These are phyloP conservation scores for Macrophya alboannulata DNA, from an alignment of 2,888 invertebrate species.

Conservation along the genomic window DNA sequence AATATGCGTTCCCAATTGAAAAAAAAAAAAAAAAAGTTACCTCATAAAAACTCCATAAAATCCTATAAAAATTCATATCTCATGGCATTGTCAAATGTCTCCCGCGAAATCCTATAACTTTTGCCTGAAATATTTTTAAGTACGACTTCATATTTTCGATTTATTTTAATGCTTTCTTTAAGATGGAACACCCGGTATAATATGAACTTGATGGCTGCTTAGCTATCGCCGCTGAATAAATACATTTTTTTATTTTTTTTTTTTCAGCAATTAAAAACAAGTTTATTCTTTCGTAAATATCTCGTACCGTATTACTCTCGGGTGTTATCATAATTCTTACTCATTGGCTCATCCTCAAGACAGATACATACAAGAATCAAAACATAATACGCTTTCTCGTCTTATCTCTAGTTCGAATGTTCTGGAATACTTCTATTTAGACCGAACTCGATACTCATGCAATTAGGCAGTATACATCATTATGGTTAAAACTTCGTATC, in stretches of 20 bases:
- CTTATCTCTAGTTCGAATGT: neutral
- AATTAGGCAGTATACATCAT: neutral
- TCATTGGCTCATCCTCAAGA: conserved; percentile 6
- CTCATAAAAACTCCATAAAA: too few species aligned
- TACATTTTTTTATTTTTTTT: neutral
- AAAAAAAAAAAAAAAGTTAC: too few species aligned
- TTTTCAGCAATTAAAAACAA: conserved; percentile 2
- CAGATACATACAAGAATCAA: neutral
- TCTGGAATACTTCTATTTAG: neutral
- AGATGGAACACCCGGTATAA: neutral
- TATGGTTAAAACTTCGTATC: neutral
- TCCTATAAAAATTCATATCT: too few species aligned
- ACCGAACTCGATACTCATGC: neutral
- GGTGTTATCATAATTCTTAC: neutral
- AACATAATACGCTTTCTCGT: neutral
- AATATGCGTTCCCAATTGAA: too few species aligned
- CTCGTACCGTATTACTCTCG: neutral
- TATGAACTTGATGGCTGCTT: conserved; percentile 29
- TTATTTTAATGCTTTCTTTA: too few species aligned
- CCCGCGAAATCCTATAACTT: too few species aligned
- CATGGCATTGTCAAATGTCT: too few species aligned
- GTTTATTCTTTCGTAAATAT: conserved; percentile 7
- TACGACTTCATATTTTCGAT: too few species aligned
- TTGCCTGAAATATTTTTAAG: too few species aligned
- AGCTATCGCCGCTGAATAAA: conserved; percentile 36